Conservation (phyloP, 1,140 invertebrate species). For the Musca domestica region DNA sequence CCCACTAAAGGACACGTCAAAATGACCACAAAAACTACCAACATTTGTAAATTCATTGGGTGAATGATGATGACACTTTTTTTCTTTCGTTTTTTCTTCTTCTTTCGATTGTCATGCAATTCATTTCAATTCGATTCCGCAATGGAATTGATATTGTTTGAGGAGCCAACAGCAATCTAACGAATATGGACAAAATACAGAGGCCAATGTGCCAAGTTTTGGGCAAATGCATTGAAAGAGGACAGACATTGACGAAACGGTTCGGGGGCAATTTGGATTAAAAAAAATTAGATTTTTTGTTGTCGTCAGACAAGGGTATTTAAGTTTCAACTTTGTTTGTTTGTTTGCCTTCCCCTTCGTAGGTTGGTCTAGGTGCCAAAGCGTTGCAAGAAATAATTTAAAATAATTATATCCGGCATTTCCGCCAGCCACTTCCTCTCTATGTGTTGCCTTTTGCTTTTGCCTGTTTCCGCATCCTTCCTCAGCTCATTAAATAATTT, state of each 20-base stretch:
- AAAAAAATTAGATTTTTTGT: background rate
- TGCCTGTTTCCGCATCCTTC: background rate
- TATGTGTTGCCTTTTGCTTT: too few relatives aligned
- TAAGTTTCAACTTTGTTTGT: background rate
- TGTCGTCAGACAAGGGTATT: background rate
- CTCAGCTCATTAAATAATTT: background rate
- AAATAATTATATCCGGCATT: too few relatives aligned
- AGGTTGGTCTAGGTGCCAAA: too few relatives aligned
- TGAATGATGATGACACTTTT: slow-evolving; percentile 11
- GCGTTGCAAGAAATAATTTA: too few relatives aligned
- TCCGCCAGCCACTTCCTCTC: too few relatives aligned
- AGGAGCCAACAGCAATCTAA: background rate
- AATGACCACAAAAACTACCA: slow-evolving; percentile 4
- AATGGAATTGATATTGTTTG: slow-evolving; percentile 1
- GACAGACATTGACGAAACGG: background rate
- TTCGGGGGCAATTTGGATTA: too few relatives aligned
- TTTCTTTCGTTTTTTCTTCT: background rate
- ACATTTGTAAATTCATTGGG: background rate
- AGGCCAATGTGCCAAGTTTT: too few relatives aligned
- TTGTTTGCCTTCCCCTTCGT: too few relatives aligned
- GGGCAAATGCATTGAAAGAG: background rate
- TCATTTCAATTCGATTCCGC: background rate
- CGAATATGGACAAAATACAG: too few relatives aligned
- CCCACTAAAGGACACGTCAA: background rate
- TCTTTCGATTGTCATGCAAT: too few relatives aligned